A percentile compares a stretch with the other conserved stretches of the same genome.
Conservation (phyloP, 2,888 invertebrate genomes). For the Lycophotia porphyrea region DNA sequence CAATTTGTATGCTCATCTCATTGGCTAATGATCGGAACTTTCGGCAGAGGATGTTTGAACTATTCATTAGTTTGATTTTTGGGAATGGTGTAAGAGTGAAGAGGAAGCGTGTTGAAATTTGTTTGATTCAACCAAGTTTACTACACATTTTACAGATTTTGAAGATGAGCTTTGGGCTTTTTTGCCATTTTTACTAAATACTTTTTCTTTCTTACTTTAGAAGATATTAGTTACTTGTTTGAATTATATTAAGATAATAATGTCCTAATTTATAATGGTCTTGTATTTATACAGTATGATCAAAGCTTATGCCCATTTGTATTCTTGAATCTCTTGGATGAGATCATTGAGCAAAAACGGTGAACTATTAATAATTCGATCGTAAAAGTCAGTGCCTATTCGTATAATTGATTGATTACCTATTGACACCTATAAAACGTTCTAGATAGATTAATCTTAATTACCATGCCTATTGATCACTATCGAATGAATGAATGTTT, state of each 20-base stretch:
- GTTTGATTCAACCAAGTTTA: not conserved
- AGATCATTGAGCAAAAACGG: conserved; percentile 1
- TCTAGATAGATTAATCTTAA: conserved; percentile 46
- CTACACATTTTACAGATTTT: not conserved
- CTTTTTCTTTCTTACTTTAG: too few species aligned
- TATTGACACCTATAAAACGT: conserved; percentile 46
- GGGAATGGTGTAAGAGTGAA: conserved; percentile 4
- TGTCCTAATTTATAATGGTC: too few species aligned
- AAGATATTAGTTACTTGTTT: too few species aligned
- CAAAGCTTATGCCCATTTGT: not conserved
- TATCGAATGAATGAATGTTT: conserved; percentile 36
- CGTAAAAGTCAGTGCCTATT: conserved; percentile 8
- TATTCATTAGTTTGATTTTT: conserved; percentile 60
- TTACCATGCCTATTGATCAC: conserved; percentile 42
- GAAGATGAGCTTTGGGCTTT: not conserved
- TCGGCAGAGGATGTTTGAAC: conserved; percentile 63
- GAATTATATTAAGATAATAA: not conserved
- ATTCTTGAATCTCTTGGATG: not conserved
- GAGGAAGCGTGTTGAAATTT: not conserved
- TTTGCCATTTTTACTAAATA: too few species aligned
- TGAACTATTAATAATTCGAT: not conserved
- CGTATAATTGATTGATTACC: conserved; percentile 35
- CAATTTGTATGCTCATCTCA: conserved; percentile 70
- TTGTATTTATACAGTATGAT: not conserved
- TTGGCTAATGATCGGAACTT: conserved; percentile 70